A percentile compares a stretch with the other conserved stretches of the same genome.
phyloP scores from a whole-genome alignment of 2,888 invertebrate genomes.

The Caenorhabditis sp. region DNA sequence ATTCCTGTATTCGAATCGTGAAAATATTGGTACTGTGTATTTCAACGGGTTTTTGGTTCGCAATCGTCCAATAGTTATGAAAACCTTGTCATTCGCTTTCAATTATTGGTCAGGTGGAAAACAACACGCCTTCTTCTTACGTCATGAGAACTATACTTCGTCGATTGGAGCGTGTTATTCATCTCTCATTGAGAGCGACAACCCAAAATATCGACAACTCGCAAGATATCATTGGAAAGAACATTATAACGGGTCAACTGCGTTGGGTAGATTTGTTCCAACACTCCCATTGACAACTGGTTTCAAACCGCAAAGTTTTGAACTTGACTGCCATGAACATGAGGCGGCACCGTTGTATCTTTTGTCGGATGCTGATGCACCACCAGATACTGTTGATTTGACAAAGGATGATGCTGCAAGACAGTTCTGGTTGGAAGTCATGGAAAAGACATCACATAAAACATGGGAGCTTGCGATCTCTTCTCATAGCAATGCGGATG shows the following conservation, averaged over 20 bases:
- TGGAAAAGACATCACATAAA: conserved; percentile 77
- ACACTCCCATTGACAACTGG: conserved; percentile 40
- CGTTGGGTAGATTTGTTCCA: conserved; percentile 73
- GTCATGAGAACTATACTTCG: conserved; percentile 80
- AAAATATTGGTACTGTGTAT: conserved; percentile 77
- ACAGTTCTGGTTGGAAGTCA: conserved; percentile 89
- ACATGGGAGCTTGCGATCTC: conserved; percentile 79
- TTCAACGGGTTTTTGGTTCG: conserved; percentile 80
- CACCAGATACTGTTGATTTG: conserved; percentile 89
- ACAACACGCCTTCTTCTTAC: conserved; percentile 76
- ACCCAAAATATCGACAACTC: conserved; percentile 65
- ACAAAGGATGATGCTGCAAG: conserved; percentile 84
- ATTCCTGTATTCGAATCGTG: conserved; percentile 78
- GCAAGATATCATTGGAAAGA: conserved; percentile 77
- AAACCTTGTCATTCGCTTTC: conserved; percentile 78
- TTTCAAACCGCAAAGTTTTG: conserved; percentile 70
- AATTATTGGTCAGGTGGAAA: conserved; percentile 76
- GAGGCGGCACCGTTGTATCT: conserved; percentile 80
- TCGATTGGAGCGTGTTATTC: conserved; percentile 80
- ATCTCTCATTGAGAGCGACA: conserved; percentile 46
- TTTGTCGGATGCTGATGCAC: conserved; percentile 72
- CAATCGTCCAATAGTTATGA: conserved; percentile 79
- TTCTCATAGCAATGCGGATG: conserved; percentile 81
- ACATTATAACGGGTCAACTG: conserved; percentile 79
- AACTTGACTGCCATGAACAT: conserved; percentile 76